Conservation (phyloP, 2,888 invertebrate genomes). For the Xestia sexstrigata region DNA sequence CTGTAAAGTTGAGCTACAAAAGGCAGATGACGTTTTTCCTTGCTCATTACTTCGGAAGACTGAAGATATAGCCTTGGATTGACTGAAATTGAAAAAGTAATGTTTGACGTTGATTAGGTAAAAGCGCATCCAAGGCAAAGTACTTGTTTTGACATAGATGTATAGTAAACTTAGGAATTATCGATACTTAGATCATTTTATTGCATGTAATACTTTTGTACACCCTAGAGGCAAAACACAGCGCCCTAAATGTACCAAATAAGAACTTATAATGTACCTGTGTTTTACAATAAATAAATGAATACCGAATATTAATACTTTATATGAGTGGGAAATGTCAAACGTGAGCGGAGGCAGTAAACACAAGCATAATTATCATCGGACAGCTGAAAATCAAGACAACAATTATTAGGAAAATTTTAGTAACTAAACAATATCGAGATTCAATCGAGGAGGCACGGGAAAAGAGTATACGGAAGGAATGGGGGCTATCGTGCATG, state of each 20-base stretch:
- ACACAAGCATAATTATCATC: not conserved
- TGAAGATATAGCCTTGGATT: not conserved
- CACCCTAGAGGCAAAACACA: no score
- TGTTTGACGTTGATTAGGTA: not conserved
- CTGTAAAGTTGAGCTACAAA: slow-evolving; percentile 55
- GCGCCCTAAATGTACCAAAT: no score
- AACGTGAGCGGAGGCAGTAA: not conserved
- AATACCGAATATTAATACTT: no score
- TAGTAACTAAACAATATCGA: no score
- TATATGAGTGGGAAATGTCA: not conserved
- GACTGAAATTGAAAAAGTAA: slow-evolving; percentile 44
- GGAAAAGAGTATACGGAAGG: no score
- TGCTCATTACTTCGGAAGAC: slow-evolving; percentile 36
- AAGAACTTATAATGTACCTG: no score
- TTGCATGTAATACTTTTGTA: no score
- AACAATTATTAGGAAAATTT: not conserved
- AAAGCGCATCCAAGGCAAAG: not conserved
- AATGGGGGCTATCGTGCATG: no score
- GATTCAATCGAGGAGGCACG: no score
- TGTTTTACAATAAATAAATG: no score
- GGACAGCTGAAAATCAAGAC: not conserved
- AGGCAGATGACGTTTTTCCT: slow-evolving; percentile 41
- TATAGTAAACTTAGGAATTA: not conserved
- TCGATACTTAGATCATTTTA: no score
- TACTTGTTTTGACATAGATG: not conserved